These are phyloP conservation scores for Falco cherrug DNA, from an alignment of 2,797 vertebrate species.

Conservation along the genomic window DNA sequence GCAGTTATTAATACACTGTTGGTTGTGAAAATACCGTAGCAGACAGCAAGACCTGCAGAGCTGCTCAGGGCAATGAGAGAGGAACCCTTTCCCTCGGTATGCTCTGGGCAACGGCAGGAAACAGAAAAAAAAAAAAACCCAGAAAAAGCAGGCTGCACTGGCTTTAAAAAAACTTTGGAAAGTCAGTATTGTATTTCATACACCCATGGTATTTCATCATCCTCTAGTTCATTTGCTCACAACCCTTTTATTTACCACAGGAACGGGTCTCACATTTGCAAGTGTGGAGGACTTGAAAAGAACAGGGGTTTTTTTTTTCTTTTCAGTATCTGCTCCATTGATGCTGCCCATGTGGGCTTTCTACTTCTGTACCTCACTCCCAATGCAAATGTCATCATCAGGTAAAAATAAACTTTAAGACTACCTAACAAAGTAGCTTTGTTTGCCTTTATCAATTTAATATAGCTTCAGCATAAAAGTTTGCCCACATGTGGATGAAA, in stretches of 20 bases:
- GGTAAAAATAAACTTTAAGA: conserved; percentile 64
- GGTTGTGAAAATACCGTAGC: not conserved
- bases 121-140: too few species aligned
- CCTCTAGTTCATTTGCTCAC: not conserved
- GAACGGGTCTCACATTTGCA: conserved; percentile 46
- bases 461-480: conserved; percentile 59
- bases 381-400: conserved; percentile 71
- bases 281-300: conserved; percentile 7
- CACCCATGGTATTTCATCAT: not conserved
- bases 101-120: not conserved
- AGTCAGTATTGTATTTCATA: not conserved
- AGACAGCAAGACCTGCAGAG: not conserved
- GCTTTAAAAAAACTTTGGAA: not conserved
- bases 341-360: conserved; percentile 53
- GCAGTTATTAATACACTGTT: not conserved
- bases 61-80: fast-evolving
- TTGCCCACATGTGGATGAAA: conserved; percentile 49
- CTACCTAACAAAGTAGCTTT: conserved; percentile 62
- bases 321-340: conserved; percentile 50
- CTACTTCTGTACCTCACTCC: conserved; percentile 42
- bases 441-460: conserved; percentile 71
- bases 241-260: conserved; percentile 17
- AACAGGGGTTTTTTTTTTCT: not conserved
- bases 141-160: not conserved
- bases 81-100: not conserved